Evolutionary conservation across 2,888 invertebrate species (phyloP), one percentile per base, ranked within the genome.

Genomic region (Omphaloscelis lunosa): DNA sequence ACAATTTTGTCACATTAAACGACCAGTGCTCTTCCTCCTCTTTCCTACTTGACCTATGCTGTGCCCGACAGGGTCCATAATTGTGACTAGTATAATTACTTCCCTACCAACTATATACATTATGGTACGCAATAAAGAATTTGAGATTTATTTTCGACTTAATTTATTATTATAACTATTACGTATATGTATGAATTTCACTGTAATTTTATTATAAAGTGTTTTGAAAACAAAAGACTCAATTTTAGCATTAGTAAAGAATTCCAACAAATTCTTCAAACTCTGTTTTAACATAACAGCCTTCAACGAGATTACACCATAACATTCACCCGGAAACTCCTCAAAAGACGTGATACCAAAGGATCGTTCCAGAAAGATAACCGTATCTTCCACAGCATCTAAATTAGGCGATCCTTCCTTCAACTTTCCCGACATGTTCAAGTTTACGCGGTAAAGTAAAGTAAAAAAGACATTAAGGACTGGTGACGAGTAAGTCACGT

Each of bases 401-500:
- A 77, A 80, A 87, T 82, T 68, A 80, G 71, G 34, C 45, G 23
- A 48, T 75, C 34, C 17, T 59, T 56, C 56, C 51, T 72, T 75
- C 72, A 76, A 84, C 75, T 84, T 58, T 70, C 20, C 20, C 34
- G 74, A 61, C 65, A 73, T 80, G 83, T 75, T 70, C 53, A 74
- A 83, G 75, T 77, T 83, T 76, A 77, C 48, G 63, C 6, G 51
- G 34, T 34, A 48, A 69, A 69, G 62, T 62, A 74, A 72, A 71
- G 58, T 75, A 79, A 80, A 83, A 80, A 78, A 65, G 58, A 65
- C 77, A 90, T 71, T 71, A 79, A 75, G 58, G 45, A 12, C 59
- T 48, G 61, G 61, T 70, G 79, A 58, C 62, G 58, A 69, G 66
- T 63, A 34, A 76, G 79, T 72, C 82, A 84, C 79, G 84, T 84